Base-by-base conservation (phyloP, 2,113 vertebrate genomes). In the Neomonachus schauinslandi region DNA sequence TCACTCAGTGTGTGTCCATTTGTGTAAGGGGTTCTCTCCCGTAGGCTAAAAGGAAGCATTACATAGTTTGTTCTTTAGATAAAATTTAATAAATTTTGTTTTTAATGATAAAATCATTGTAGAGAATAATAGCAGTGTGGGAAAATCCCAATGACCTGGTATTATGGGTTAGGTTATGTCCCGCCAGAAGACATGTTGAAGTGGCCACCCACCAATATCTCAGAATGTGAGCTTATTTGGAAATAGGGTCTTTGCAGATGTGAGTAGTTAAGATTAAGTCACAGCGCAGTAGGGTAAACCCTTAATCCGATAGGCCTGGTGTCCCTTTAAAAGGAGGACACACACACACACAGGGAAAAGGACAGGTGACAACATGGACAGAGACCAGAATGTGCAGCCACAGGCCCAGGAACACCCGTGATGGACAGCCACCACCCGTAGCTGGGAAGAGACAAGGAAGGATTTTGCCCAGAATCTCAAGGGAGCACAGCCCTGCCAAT, bases 371-470 rank as follows among this genome's bases (percentile, higher is more conserved):
- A 42, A 4, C 18, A 4, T 0, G 18, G 51, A 24, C 19, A 16
- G 79, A 69, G 49, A 2, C 1, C 28, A 3, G 1, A 28, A n/a
- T 5, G 46, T 13, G 16, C 0, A 0, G 1, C 53, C 16, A 15
- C 24, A 65, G 46, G 18, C 74, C 69, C 9, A 4, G 31, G 46
- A 24, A 18, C 10, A 2, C 6, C 42, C 16, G 4, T 42, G 14
- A 19, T 13, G 12, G 9, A 28, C 9, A n/a, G 21, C 46, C 21
- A 31, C n/a, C 1, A 0, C 9, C 36, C 33, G 36, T 11, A 6
- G 4, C 46, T 57, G 11, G 74, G 15, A 69, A 22, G 42, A 71
- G 33, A 22, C 24, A 6, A n/a, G 74, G 12, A 10, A 31, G 1
- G 36, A 3, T 9, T 19, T 36, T 57, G 28, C 26, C 8, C 72